Conservation (phyloP, 2,113 vertebrate species). For the Salminus brasiliensis region DNA sequence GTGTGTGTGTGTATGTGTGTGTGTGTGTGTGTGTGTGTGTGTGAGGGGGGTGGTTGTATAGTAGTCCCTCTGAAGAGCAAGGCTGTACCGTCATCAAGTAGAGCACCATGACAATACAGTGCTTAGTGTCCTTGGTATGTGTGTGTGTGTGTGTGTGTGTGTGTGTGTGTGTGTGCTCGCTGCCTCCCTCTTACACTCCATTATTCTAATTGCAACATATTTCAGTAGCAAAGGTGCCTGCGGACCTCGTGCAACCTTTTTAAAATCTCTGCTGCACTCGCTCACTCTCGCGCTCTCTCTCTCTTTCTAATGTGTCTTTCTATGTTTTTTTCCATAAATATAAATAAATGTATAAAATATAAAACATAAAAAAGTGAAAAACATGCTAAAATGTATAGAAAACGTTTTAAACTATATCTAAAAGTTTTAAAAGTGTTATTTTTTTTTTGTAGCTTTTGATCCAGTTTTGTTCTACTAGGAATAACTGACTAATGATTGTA, state of each 20-base stretch:
- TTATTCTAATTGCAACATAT: slow-evolving; percentile 48
- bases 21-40: slow-evolving; percentile 19
- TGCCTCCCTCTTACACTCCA: slow-evolving; percentile 15
- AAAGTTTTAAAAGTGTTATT: no score
- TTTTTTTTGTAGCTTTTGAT: no score
- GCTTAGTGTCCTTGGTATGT: slow-evolving; percentile 33
- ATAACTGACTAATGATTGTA: no score
- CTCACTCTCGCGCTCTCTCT: background rate
- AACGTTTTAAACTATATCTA: no score
- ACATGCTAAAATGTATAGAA: no score
- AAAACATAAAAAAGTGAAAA: no score
- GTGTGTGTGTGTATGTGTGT: slow-evolving; percentile 27
- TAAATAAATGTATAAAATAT: no score
- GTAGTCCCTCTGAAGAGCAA: slow-evolving; percentile 27
- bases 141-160: slow-evolving; percentile 8
- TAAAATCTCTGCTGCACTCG: slow-evolving; percentile 6
- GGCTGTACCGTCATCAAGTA: slow-evolving; percentile 24
- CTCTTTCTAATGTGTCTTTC: no score
- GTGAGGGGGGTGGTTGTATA: slow-evolving; percentile 4
- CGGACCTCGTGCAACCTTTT: slow-evolving; percentile 8
- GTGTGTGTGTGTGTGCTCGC: background rate
- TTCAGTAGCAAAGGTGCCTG: slow-evolving; percentile 36
- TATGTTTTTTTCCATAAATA: no score
- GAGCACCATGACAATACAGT: slow-evolving; percentile 4
- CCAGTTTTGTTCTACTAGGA: no score